Base-by-base conservation (phyloP, 2,888 invertebrate species). In the Megalurothrips usitatus region DNA sequence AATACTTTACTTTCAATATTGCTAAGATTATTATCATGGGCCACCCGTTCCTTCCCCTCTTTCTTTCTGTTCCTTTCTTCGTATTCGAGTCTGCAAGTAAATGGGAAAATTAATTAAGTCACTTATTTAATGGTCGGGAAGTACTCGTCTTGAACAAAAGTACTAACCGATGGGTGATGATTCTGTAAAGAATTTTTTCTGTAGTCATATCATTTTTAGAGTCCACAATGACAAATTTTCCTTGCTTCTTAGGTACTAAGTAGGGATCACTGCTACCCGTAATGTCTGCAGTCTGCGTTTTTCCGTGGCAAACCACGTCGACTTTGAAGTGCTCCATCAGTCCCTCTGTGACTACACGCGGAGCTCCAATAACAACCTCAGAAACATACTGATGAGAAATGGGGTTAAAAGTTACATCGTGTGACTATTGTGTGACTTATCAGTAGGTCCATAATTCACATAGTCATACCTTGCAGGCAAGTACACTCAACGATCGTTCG, bases 341-440 rank as follows among this genome's bases (percentile, higher is more conserved):
- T 82, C 98, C 96, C 80, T 92, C 91, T 0, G 96, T 96, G 79
- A 99, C 96, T 82, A 92, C 91, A 87, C 98, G 98, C 0, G 99
- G 99, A 0, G 99, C 99, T 12, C 99, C 99, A 86, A 99, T 99
- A 49, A 99, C 98, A 34, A 99, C 99, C 88, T 99, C 98, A 84
- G 96, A 96, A 1, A 99, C 99, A 86, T 96, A 97, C 95, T n/a
- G n/a, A n/a, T 97, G n/a, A 4, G 11, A 28, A 79, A 78, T 34
- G 12, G 12, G 14, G 17, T 17, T 19, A n/a, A n/a, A n/a, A n/a
- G 78, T 26, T 8, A 79, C 17, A 19, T n/a, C n/a, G n/a, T n/a
- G n/a, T n/a, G n/a, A n/a, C n/a, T n/a, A n/a, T n/a, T n/a, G n/a
- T n/a, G n/a, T n/a, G n/a, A n/a, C n/a, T n/a, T n/a, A n/a, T n/a